phyloP scores from a whole-genome alignment of 92 coral and sea anemone genomes.

The Scolanthus callimorphus region DNA sequence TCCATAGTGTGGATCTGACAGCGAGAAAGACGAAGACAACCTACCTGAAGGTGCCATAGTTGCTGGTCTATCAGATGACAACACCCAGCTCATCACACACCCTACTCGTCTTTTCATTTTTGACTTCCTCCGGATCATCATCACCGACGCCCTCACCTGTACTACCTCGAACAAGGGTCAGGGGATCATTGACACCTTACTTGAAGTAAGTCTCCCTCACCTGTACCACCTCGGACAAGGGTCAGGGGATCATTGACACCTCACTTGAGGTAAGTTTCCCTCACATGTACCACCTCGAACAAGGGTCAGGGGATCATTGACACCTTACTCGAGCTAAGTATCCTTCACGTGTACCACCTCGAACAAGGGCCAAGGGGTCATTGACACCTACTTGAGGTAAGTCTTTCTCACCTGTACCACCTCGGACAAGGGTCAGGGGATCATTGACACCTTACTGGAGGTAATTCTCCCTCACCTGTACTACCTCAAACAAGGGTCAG shows the following conservation, averaged over 20 bases:
- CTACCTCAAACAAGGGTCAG: slow-evolving; percentile 61
- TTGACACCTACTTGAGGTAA: too few relatives aligned
- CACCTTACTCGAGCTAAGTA: slow-evolving; percentile 67
- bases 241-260: too few relatives aligned
- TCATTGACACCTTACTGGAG: slow-evolving; percentile 80
- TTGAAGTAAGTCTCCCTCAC: slow-evolving; percentile 78
- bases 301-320: slow-evolving; percentile 78
- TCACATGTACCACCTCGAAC: slow-evolving; percentile 62
- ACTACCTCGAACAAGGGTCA: slow-evolving; percentile 65
- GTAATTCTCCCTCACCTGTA: slow-evolving; percentile 72
- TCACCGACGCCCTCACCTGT: slow-evolving; percentile 82
- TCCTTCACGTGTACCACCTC: too few relatives aligned
- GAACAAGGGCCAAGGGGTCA: too few relatives aligned
- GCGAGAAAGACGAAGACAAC: slow-evolving; percentile 43
- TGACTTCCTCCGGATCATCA: slow-evolving; percentile 77
- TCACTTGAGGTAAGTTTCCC: too few relatives aligned
- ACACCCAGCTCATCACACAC: slow-evolving; percentile 66
- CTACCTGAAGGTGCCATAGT: slow-evolving; percentile 17
- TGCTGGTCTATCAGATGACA: too few relatives aligned
- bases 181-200: slow-evolving; percentile 65
- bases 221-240: too few relatives aligned
- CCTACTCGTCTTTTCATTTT: slow-evolving; percentile 66
- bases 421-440: slow-evolving; percentile 58
- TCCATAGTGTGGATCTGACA: slow-evolving; percentile 33
- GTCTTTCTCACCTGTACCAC: slow-evolving; percentile 71